Base-by-base conservation (phyloP, 2,113 vertebrate genomes). In the Phyllostomus hastatus region DNA sequence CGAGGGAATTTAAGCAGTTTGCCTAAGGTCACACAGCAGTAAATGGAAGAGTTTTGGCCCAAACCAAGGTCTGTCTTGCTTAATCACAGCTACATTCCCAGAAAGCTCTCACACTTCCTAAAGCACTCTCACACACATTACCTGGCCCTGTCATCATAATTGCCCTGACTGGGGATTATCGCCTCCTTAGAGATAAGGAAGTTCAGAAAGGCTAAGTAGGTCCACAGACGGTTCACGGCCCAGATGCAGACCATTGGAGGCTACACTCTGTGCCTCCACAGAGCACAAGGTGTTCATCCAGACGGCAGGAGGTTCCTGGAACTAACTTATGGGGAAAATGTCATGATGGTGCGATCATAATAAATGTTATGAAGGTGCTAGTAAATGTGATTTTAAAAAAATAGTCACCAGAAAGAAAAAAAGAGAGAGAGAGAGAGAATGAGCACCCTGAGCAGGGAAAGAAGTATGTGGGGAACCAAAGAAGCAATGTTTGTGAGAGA, bases 51-150 rank as follows among this genome's bases (percentile, higher is more conserved):
- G 48, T 50, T 72, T 57, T 67, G 73, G 50, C 72, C 91, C 54
- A 43, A 83, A n/a, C 76, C 46, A 17, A 69, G 75, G 22, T 84
- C 73, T 93, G 76, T 70, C 59, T 91, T 48, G 48, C 78, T 88
- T 89, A n/a, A 92, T 92, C 88, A 66, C 88, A 92, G 6, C 64
- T 85, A 46, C 64, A 26, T 92, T 73, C 86, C 95, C 76, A 90
- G 84, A 90, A 96, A 95, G 91, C 17, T 85, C 48, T 75, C n/a
- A 76, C 10, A 43, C 33, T 92, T 78, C 38, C 8, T 59, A 59
- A 38, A 57, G 35, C 1, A 4, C 20, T 61, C 28, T 26, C 35
- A 80, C 24, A 66, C n/a, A 52, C 8, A 4, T 89, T 69, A 59
- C 84, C 43, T 80, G 24, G 22, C 67, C 43, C 78, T 48, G 12